Evolutionary conservation across 2,113 vertebrate species (phyloP), one percentile per base, ranked within the genome.

Genomic region (Delphinapterus leucas): DNA sequence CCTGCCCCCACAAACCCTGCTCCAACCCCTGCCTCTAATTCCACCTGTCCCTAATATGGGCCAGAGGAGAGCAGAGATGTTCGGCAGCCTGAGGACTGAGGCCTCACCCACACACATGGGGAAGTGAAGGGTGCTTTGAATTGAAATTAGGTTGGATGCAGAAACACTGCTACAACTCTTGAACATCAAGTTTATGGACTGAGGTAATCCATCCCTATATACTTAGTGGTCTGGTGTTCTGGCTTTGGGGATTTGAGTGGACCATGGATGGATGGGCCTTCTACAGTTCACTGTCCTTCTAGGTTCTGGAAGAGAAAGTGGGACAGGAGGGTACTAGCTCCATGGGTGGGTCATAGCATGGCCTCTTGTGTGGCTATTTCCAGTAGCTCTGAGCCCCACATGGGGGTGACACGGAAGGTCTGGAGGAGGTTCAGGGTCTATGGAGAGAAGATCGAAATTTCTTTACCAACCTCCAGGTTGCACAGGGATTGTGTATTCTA

Each of bases 261-360:
- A 11, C 44, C 28, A 31, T 8, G 15, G 21, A 83, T 31, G 53
- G 44, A n/a, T 4, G 11, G 49, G 10, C 73, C 33, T 81, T 87
- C n/a, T 79, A 82, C 8, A 33, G 10, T 18, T 18, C 26, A 89
- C 12, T 44, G 0, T 58, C 15, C 26, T 92, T n/a, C 53, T 44
- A 38, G 44, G 11, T 70, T 90, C 70, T n/a, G 17, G 76, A n/a
- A 95, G 74, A 70, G 36, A 76, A 76, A 33, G 18, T 28, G 36
- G 4, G 17, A 38, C 15, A 68, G n/a, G 61, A 28, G 17, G 8
- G 61, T 58, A 8, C 14, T 36, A 49, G n/a, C 2, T 5, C 17
- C 25, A 49, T 49, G 20, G 38, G 18, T 58, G 12, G 7, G n/a
- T 68, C 41, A 26, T 21, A 49, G 4, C 7, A 8, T 0, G 0